Evolutionary conservation across 37 sponge, comb jelly and placozoan genomes (phyloP).

Genomic region (Diacarnus erythraeanus): DNA sequence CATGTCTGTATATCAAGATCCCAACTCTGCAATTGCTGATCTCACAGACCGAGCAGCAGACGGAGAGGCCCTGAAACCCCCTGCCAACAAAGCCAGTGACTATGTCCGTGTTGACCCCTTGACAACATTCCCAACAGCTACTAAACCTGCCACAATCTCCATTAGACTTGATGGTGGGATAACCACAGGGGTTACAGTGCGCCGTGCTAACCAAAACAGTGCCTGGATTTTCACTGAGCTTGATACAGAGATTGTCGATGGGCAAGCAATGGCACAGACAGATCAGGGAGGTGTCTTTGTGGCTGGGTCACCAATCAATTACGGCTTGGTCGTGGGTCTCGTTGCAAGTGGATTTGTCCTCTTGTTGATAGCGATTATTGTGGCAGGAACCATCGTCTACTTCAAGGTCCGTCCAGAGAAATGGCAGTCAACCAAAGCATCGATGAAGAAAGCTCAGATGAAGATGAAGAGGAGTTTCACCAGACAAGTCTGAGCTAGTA

Average conservation of each 20-base stretch:
- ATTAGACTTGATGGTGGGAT: constrained; percentile 4
- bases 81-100: constrained; percentile 14
- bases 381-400: constrained; percentile 34
- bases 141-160: not conserved
- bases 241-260: constrained; percentile 34
- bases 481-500: constrained; percentile 54
- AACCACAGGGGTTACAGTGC: constrained; percentile 15
- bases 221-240: constrained; percentile 32
- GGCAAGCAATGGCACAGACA: constrained; percentile 36
- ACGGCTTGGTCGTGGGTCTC: constrained; percentile 35
- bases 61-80: not conserved
- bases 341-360: constrained; percentile 39
- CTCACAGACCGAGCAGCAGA: not conserved
- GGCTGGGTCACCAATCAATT: constrained; percentile 22
- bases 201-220: constrained; percentile 21
- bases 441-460: constrained; percentile 25
- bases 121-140: not conserved
- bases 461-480: constrained; percentile 71
- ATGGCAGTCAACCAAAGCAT: constrained; percentile 34
- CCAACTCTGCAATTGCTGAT: not conserved
- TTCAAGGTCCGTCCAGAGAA: constrained; percentile 54
- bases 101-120: constrained; percentile 1
- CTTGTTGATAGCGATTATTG: constrained; percentile 34
- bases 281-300: constrained; percentile 75
- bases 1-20: not conserved